Base-by-base conservation (phyloP, 2,797 vertebrate genomes). In the Lepilemur ruficaudatus region DNA sequence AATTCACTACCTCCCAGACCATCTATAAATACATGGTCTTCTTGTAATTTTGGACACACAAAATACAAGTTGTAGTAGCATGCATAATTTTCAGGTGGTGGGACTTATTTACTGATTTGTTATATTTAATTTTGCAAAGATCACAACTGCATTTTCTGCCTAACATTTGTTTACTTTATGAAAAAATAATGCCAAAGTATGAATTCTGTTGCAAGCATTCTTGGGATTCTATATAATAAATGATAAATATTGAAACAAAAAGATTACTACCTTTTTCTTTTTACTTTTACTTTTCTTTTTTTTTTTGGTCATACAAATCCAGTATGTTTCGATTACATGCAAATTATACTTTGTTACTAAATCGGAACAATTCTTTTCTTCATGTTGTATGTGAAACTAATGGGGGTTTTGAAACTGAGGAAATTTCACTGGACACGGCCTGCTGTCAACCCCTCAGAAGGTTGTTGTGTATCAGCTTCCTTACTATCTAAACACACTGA, bases 1-100 rank as follows among this genome's bases (percentile, higher is more conserved):
- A 97, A 95, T 92, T 96, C 95, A 97, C 73, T 82, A 65, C 30
- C 23, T 97, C 87, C 94, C 94, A 97, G 69, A 17, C 52, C 18
- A 50, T 95, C 96, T 94, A 97, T 96, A 96, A 95, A 96, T 96
- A 41, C 10, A 79, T 96, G 92, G 73, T 41, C 35, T 81, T 92
- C 93, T 97, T 96, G 35, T 78, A 92, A 82, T 85, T 97, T 95
- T 79, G 5, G 61, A 85, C 1, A 70, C 30, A 55, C 2, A 38
- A 97, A 92, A 94, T 28, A 94, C 75, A 73, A 2, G 5, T 5
- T 23, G 10, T 11, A 59, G 12, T 0, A 80, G 18, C 69, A 0
- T 2, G 78, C 23, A 9, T 83, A 81, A 93, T 80, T 96, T 52
- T 57, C 48, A 69, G 32, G 3, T 57, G 69, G 63, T 93, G 43